These are phyloP conservation scores for Amphipoea oculea DNA, from an alignment of 2,888 invertebrate genomes.

Conservation along the genomic window DNA sequence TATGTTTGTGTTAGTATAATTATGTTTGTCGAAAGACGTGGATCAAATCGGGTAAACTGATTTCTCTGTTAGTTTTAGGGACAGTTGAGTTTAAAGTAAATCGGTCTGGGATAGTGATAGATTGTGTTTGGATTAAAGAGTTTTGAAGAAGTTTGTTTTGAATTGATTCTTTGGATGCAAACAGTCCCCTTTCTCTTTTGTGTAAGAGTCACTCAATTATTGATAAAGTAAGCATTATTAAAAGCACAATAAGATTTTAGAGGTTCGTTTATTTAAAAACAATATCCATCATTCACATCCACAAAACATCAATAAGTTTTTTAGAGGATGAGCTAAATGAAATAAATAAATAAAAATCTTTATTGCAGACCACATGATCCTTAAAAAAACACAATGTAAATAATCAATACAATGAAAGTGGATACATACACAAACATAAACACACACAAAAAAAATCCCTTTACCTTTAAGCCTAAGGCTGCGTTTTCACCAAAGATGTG, in stretches of 20 bases:
- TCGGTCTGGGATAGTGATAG: not conserved
- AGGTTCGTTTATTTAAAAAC: not conserved
- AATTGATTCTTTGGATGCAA: not conserved
- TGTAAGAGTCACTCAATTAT: not conserved
- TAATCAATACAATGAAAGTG: too few relatives aligned
- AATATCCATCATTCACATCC: not conserved
- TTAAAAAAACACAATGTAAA: too few relatives aligned
- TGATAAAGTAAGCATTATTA: not conserved
- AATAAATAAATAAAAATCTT: not conserved
- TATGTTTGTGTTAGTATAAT: slow-evolving; percentile 56
- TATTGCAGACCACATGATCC: too few relatives aligned
- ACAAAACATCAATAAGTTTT: not conserved
- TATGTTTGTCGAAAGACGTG: slow-evolving; percentile 58
- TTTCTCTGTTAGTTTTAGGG: slow-evolving; percentile 34
- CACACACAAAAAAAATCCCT: too few relatives aligned
- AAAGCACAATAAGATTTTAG: not conserved
- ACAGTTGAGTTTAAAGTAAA: slow-evolving; percentile 24
- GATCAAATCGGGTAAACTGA: slow-evolving; percentile 31
- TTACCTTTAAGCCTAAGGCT: not conserved
- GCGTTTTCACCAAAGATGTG: too few relatives aligned
- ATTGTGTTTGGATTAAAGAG: not conserved
- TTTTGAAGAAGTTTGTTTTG: not conserved
- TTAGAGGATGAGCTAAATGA: not conserved
- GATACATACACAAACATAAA: too few relatives aligned
- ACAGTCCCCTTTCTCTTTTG: not conserved